These are phyloP conservation scores for Fratercula arctica DNA, from an alignment of 2,797 vertebrate genomes.

Conservation along the genomic window DNA sequence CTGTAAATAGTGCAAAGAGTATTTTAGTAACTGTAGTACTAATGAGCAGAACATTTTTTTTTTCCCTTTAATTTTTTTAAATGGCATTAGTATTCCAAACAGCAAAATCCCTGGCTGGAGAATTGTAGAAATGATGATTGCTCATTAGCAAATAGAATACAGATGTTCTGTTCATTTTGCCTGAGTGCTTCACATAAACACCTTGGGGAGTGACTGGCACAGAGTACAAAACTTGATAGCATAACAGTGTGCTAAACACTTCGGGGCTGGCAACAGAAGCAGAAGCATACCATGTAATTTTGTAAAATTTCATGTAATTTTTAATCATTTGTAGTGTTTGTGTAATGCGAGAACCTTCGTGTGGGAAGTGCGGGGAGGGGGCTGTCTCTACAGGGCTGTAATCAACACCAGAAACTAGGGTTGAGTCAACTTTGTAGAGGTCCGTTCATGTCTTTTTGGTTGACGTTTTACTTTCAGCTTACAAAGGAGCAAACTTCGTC, in stretches of 20 bases:
- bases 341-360: neutral
- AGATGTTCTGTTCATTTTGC: constrained; percentile 77
- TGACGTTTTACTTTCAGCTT: neutral
- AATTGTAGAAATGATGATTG: constrained; percentile 82
- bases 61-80: constrained; percentile 18
- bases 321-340: neutral
- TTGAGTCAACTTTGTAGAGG: neutral
- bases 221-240: constrained; percentile 51
- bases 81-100: constrained; percentile 79
- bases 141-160: constrained; percentile 82
- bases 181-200: constrained; percentile 72
- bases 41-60: constrained; percentile 26
- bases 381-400: neutral
- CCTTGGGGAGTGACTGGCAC: constrained; percentile 68
- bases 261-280: neutral
- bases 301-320: constrained; percentile 40
- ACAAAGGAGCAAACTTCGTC: neutral
- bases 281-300: constrained; percentile 11
- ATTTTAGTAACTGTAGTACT: constrained; percentile 38
- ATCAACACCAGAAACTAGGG: neutral
- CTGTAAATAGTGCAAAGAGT: neutral
- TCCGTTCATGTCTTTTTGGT: neutral
- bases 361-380: rapidly evolving
- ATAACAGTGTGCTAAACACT: neutral
- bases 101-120: constrained; percentile 77